Evolutionary conservation across 2,797 vertebrate species (phyloP).

Genomic region (Atherinosoma microstoma): DNA sequence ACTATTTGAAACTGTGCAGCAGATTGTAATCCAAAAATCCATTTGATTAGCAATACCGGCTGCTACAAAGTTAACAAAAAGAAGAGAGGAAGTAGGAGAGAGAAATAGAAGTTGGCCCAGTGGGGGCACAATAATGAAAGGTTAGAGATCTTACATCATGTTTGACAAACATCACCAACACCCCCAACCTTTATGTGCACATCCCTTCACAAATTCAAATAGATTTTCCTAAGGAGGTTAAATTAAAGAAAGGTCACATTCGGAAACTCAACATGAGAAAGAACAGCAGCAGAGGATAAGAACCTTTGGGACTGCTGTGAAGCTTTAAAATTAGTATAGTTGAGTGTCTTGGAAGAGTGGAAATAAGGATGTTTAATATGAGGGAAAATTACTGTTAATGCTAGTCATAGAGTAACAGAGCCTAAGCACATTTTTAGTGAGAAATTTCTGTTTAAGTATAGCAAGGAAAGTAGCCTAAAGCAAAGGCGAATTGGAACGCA

Average conservation of each 20-base stretch:
- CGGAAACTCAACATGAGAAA: slow-evolving; percentile 18
- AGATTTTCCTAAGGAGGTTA: slow-evolving; percentile 24
- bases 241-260: slow-evolving; percentile 53
- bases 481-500: not conserved
- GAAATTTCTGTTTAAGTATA: not conserved
- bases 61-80: not conserved
- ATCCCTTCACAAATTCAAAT: slow-evolving; percentile 34
- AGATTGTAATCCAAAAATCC: not conserved
- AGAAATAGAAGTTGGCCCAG: not conserved
- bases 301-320: not conserved
- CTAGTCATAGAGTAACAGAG: not conserved
- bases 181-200: slow-evolving; percentile 5
- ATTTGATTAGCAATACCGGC: not conserved
- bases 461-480: not conserved
- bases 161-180: slow-evolving; percentile 32
- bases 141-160: slow-evolving; percentile 29
- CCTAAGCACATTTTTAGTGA: not conserved
- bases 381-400: not conserved
- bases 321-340: not conserved
- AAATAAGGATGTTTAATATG: not conserved
- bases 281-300: not conserved
- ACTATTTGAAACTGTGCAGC: not conserved
- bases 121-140: slow-evolving; percentile 37
- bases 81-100: not conserved
- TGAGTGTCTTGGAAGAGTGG: not conserved